phyloP scores from a whole-genome alignment of 2,888 invertebrate species.

The Synanthedon tipuliformis region DNA sequence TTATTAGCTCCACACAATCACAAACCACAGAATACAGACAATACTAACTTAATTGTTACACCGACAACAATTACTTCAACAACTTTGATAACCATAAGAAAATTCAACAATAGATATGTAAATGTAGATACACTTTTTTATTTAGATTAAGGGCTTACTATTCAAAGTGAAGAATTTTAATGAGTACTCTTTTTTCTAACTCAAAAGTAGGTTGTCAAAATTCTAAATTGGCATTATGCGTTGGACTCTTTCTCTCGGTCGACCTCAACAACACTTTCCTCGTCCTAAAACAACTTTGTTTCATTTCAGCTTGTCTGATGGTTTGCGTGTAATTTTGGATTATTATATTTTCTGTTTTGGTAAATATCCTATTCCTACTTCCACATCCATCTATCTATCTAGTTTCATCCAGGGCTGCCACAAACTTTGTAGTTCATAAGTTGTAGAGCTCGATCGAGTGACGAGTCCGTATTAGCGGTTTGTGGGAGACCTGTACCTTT shows the following conservation, averaged over 20 bases:
- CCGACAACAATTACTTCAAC: too few relatives aligned
- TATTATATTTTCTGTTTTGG: conserved; percentile 47
- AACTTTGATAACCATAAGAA: too few relatives aligned
- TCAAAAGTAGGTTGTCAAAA: conserved; percentile 18
- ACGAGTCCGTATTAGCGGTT: conserved; percentile 52
- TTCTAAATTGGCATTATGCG: conserved; percentile 27
- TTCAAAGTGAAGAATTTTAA: too few relatives aligned
- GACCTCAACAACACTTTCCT: conserved; percentile 11
- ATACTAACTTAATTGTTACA: too few relatives aligned
- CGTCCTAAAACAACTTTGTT: conserved; percentile 26
- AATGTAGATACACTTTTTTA: too few relatives aligned
- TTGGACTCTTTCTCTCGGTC: conserved; percentile 53
- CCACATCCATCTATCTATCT: conserved; percentile 7
- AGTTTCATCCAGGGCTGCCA: conserved; percentile 32
- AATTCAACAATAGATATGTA: too few relatives aligned
- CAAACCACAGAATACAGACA: too few relatives aligned
- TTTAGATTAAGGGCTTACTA: too few relatives aligned
- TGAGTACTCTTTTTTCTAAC: too few relatives aligned
- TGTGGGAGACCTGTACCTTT: conserved; percentile 40
- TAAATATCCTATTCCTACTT: conserved; percentile 41
- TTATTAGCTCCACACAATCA: too few relatives aligned
- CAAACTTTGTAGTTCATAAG: conserved; percentile 35
- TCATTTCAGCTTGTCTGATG: conserved; percentile 68
- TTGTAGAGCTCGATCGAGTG: conserved; percentile 34
- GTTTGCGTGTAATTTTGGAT: conserved; percentile 67